These are phyloP conservation scores for Thomomys bottae DNA, from an alignment of 2,113 vertebrate species.

Conservation along the genomic window DNA sequence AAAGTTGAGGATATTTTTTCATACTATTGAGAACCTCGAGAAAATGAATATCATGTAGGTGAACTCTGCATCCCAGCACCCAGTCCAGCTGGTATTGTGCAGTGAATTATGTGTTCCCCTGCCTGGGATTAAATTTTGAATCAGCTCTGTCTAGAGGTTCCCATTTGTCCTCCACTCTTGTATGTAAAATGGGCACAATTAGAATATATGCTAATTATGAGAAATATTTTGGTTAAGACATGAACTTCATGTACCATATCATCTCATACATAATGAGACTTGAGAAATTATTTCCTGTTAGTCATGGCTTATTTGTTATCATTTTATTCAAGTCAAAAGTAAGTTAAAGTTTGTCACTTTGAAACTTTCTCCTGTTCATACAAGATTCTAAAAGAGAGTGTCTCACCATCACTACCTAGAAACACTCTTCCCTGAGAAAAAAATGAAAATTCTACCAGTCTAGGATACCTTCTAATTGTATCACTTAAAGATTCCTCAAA, in stretches of 20 bases:
- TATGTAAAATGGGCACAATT: not conserved
- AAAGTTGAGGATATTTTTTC: slow-evolving; percentile 8
- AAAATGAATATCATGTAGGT: not conserved
- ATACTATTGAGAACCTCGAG: not conserved
- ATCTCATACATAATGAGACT: not conserved
- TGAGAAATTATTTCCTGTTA: not conserved
- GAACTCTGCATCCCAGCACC: not conserved
- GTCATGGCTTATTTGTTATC: not conserved
- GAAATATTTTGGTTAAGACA: not conserved
- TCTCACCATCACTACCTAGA: not conserved
- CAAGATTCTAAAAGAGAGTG: not conserved
- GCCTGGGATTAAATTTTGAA: not conserved
- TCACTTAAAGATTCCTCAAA: not conserved
- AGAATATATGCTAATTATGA: not conserved
- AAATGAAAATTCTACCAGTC: not conserved
- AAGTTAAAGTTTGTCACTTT: not conserved
- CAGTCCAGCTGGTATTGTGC: not conserved
- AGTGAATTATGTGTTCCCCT: not conserved
- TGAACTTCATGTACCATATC: not conserved
- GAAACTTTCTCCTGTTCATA: not conserved
- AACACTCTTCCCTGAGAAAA: not conserved
- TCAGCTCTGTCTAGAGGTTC: not conserved
- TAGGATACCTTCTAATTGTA: not conserved
- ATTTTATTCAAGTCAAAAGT: not conserved
- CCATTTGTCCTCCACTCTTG: no score